Percentiles rank a stretch among this genome's conserved stretches.
These are phyloP conservation scores for Tribolium castaneum DNA, from an alignment of 1,140 invertebrate genomes.

Conservation along the genomic window DNA sequence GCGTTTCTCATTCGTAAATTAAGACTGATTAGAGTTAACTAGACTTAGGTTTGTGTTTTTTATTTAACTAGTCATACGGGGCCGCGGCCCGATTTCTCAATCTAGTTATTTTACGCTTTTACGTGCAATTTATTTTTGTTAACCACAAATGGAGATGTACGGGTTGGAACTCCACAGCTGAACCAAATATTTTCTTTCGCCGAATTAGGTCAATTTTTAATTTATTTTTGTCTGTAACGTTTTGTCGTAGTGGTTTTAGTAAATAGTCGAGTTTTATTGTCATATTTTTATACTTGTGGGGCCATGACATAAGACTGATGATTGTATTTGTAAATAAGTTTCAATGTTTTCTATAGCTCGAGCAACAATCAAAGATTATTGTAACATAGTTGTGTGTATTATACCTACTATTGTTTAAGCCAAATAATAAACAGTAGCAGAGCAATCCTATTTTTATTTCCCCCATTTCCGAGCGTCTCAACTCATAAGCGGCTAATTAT, in stretches of 20 bases:
- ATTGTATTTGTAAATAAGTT: constrained; percentile 39
- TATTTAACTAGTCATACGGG: constrained; percentile 39
- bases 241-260: background rate
- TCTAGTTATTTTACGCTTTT: constrained; percentile 16
- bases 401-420: constrained; percentile 13
- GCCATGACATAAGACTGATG: constrained; percentile 41
- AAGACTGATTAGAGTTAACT: constrained; percentile 37
- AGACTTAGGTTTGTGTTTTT: constrained; percentile 10
- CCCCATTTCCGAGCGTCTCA: background rate
- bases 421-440: constrained; percentile 21
- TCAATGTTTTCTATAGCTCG: constrained; percentile 14
- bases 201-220: background rate
- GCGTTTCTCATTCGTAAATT: constrained; percentile 78
- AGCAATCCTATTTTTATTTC: constrained; percentile 6
- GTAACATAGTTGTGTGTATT: constrained; percentile 44
- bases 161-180: constrained; percentile 7
- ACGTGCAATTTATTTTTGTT: constrained; percentile 19
- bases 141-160: constrained; percentile 14
- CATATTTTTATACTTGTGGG: constrained; percentile 36
- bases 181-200: constrained; percentile 15
- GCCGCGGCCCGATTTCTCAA: background rate
- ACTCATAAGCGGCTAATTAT: background rate
- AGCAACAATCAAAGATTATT: constrained; percentile 44
- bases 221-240: constrained; percentile 12
- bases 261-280: constrained; percentile 8